phyloP scores from a whole-genome alignment of 2,888 invertebrate genomes.

The Dusona sp. region DNA sequence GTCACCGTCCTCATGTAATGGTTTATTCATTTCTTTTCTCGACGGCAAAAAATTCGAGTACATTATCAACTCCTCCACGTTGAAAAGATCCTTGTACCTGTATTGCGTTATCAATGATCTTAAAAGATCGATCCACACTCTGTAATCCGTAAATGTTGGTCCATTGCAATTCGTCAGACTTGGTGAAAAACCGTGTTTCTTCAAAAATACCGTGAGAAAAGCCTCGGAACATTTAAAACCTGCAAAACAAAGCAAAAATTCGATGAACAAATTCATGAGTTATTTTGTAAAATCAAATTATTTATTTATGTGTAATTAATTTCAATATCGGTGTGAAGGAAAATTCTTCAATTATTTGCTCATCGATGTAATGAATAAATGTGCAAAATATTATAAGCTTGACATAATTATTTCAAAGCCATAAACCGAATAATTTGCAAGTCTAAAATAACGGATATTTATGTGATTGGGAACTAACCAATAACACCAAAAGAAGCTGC shows the following conservation, averaged over 20 bases:
- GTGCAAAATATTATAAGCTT: neutral
- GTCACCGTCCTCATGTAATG: neutral
- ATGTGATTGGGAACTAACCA: conserved; percentile 64
- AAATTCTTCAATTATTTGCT: neutral
- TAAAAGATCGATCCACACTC: conserved; percentile 76
- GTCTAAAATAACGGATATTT: neutral
- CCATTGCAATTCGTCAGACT: conserved; percentile 68
- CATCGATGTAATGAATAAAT: neutral
- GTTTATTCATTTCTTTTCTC: conserved; percentile 18
- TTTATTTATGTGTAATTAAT: neutral
- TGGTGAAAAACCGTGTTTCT: conserved; percentile 74
- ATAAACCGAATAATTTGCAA: no score
- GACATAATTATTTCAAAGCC: no score
- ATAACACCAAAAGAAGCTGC: conserved; percentile 66
- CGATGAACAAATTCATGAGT: neutral
- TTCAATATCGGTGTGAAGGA: neutral
- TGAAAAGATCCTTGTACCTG: conserved; percentile 76
- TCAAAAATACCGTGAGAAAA: conserved; percentile 77
- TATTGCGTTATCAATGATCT: conserved; percentile 74
- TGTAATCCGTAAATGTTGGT: conserved; percentile 76
- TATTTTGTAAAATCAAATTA: neutral
- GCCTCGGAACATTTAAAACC: conserved; percentile 76
- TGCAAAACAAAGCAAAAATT: conserved; percentile 37
- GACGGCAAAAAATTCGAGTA: conserved; percentile 72
- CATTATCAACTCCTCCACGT: conserved; percentile 78